Evolutionary conservation across 2,888 invertebrate species (phyloP).

Genomic region (Athripsodes cinereus): DNA sequence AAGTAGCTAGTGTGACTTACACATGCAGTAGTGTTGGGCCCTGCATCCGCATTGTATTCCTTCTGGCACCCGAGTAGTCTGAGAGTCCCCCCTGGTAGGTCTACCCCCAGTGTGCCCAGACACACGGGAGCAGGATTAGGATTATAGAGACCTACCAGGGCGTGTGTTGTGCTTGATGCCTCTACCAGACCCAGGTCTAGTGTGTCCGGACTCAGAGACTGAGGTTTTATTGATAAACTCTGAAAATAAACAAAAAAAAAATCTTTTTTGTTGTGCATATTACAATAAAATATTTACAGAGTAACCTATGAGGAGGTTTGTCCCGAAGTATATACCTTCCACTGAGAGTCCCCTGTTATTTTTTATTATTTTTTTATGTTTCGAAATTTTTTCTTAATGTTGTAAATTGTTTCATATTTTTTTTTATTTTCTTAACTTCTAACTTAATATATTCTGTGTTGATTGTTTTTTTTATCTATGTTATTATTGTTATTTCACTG

Average conservation of each 20-base stretch:
- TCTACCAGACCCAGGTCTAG: conserved; percentile 62
- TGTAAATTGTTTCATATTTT: no score
- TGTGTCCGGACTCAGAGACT: conserved; percentile 28
- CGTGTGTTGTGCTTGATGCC: conserved; percentile 58
- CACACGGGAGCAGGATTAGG: conserved; percentile 68
- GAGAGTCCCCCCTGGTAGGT: conserved; percentile 52
- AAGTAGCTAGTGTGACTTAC: conserved; percentile 16
- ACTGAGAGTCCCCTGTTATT: no score
- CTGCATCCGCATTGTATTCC: conserved; percentile 4
- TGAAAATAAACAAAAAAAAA: conserved; percentile 13
- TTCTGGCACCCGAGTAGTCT: conserved; percentile 57
- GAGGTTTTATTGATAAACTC: conserved; percentile 24
- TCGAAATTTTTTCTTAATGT: no score
- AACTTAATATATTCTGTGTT: no score
- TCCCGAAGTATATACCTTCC: no score
- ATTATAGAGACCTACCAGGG: conserved; percentile 67
- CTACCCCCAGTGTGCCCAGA: conserved; percentile 53
- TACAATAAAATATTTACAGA: no score
- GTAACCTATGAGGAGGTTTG: no score
- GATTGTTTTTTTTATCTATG: no score
- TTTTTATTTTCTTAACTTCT: no score
- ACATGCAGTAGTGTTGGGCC: conserved; percentile 30
- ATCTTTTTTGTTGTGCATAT: no score
- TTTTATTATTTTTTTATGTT: no score
- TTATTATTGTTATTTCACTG: no score